Conservation (phyloP, 2,888 invertebrate genomes). For the Frankliniella fusca region DNA sequence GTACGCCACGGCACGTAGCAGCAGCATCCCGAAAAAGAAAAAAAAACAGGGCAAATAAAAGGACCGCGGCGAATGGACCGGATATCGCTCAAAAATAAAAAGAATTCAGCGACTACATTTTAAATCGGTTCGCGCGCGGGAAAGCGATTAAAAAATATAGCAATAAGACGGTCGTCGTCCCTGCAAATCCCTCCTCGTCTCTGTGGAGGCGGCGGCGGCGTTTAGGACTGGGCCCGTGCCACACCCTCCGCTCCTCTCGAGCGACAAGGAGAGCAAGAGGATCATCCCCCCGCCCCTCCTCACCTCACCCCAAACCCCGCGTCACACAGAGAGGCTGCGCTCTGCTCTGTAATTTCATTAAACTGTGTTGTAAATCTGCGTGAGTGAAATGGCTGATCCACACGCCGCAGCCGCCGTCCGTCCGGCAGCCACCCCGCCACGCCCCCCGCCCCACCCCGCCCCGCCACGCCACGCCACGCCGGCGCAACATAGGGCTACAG, state of each 20-base stretch:
- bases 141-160: too few relatives aligned
- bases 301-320: neutral
- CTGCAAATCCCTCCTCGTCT: neutral
- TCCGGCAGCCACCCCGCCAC: neutral
- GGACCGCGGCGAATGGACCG: too few relatives aligned
- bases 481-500: too few relatives aligned
- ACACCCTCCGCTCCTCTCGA: neutral
- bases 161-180: too few relatives aligned
- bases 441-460: neutral
- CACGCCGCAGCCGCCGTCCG: neutral
- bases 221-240: neutral
- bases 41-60: too few relatives aligned
- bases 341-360: neutral
- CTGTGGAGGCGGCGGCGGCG: neutral
- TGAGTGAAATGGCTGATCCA: conserved; percentile 20
- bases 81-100: too few relatives aligned
- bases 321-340: neutral
- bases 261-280: too few relatives aligned
- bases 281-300: neutral
- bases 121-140: too few relatives aligned
- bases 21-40: too few relatives aligned
- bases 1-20: too few relatives aligned
- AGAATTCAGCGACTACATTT: too few relatives aligned
- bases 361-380: conserved; percentile 19
- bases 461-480: neutral